phyloP scores from a whole-genome alignment of 92 coral and sea anemone genomes.

The Zoanthus sociatus region DNA sequence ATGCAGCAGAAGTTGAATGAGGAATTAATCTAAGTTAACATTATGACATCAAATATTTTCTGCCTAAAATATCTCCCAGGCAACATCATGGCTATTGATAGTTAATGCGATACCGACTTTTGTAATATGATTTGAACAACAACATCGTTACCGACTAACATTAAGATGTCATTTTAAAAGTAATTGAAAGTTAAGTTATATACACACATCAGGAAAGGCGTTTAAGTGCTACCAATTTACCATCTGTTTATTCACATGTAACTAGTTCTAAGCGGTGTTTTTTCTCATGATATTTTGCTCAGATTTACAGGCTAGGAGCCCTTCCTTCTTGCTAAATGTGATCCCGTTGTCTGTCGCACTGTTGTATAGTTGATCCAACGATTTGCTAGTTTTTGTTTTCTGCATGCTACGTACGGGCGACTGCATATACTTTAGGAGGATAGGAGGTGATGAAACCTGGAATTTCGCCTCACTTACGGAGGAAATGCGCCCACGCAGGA shows the following conservation, averaged over 20 bases:
- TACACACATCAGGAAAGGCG: background rate
- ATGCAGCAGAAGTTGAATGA: too few relatives aligned
- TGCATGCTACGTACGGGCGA: background rate
- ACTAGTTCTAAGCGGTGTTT: background rate
- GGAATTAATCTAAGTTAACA: too few relatives aligned
- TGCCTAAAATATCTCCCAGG: too few relatives aligned
- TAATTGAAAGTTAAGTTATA: background rate
- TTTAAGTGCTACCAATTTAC: background rate
- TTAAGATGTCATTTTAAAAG: background rate
- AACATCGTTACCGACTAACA: too few relatives aligned
- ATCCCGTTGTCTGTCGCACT: background rate
- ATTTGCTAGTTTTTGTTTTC: background rate
- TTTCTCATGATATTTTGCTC: background rate
- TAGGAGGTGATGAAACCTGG: background rate
- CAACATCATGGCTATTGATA: too few relatives aligned
- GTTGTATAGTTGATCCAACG: background rate
- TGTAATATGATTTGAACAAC: too few relatives aligned
- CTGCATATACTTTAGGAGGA: background rate
- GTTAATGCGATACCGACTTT: too few relatives aligned
- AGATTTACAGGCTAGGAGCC: background rate
- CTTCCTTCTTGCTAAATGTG: background rate
- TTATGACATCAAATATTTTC: too few relatives aligned
- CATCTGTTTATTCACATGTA: background rate
- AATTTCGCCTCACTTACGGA: background rate
- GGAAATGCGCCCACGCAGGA: background rate